These are phyloP conservation scores for Brachirus orientalis DNA, from an alignment of 2,113 vertebrate species.

Conservation along the genomic window DNA sequence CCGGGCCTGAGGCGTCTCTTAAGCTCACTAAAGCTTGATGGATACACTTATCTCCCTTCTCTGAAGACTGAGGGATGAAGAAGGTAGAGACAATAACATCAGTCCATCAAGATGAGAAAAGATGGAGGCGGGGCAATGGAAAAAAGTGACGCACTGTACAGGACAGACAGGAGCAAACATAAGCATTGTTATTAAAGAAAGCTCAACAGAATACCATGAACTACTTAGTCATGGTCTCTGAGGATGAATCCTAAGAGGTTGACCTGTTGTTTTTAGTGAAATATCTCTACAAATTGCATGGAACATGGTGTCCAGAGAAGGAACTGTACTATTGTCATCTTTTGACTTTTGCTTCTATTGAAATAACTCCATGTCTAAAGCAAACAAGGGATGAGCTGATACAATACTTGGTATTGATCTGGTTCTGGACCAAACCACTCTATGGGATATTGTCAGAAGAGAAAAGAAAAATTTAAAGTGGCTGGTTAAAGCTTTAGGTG, in stretches of 20 bases:
- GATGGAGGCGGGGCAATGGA: constrained; percentile 1
- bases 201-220: no score
- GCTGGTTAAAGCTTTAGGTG: no score
- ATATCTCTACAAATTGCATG: no score
- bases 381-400: no score
- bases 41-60: constrained; percentile 57
- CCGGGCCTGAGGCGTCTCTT: constrained; percentile 51
- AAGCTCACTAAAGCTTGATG: constrained; percentile 58
- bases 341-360: no score
- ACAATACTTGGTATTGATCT: no score
- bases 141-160: constrained; percentile 1
- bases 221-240: not conserved
- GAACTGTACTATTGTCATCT: not conserved
- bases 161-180: constrained; percentile 2
- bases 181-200: not conserved
- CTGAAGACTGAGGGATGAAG: constrained; percentile 62
- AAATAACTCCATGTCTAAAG: no score
- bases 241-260: not conserved
- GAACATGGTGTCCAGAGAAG: no score
- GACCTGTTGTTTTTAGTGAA: not conserved
- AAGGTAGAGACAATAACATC: constrained; percentile 68
- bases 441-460: no score
- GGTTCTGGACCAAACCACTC: no score
- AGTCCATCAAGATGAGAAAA: constrained; percentile 61
- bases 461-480: no score